These are phyloP conservation scores for Onchidella celtica DNA, from an alignment of 2,888 invertebrate species.

Conservation along the genomic window DNA sequence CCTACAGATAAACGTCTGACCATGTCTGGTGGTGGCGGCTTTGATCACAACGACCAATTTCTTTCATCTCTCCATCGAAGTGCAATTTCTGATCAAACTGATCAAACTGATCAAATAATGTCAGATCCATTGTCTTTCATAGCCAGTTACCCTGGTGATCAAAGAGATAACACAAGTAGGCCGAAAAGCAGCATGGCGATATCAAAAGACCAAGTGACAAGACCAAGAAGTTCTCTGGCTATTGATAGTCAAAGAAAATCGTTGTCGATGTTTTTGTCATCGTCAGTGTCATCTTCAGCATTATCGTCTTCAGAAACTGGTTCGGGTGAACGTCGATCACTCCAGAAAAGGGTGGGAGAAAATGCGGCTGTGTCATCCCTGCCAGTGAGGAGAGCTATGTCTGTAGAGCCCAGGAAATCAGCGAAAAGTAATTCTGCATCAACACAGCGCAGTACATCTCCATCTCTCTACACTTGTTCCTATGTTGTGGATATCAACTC, in stretches of 20 bases:
- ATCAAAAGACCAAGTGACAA: not conserved
- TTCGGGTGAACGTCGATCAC: not conserved
- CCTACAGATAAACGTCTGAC: not conserved
- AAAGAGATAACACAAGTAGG: not conserved
- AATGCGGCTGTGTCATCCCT: not conserved
- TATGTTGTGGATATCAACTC: not conserved
- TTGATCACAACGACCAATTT: too few species aligned
- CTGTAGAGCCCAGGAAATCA: not conserved
- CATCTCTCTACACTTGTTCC: not conserved
- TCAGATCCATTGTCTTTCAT: not conserved
- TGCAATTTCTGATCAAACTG: not conserved
- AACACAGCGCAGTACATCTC: not conserved
- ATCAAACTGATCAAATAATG: too few species aligned
- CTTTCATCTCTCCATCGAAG: not conserved
- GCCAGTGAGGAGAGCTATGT: not conserved
- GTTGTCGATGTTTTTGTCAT: not conserved
- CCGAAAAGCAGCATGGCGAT: too few species aligned
- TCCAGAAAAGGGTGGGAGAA: not conserved
- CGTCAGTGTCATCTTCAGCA: slow-evolving; percentile 19
- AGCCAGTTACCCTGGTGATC: not conserved
- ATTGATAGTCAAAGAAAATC: not conserved
- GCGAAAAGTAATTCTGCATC: not conserved
- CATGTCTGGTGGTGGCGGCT: too few species aligned
- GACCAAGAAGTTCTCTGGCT: not conserved
- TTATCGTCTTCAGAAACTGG: not conserved